A percentile compares a stretch with the other conserved stretches of the same genome.
These are phyloP conservation scores for Orchestia grillus DNA, from an alignment of 1,140 invertebrate species.

Conservation along the genomic window DNA sequence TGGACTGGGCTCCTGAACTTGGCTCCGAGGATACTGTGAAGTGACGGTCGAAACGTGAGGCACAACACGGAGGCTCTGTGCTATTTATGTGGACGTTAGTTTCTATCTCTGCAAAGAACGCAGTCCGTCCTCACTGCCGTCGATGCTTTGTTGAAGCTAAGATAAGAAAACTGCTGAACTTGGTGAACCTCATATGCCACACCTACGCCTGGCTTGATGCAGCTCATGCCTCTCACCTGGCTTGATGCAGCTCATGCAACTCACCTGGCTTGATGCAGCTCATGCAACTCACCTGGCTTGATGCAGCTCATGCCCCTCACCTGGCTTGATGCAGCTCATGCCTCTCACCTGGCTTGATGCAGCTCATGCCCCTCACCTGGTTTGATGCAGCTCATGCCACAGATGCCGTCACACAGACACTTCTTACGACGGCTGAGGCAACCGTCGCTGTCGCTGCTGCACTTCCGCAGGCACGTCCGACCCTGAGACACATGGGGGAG, in stretches of 20 bases:
- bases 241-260: background rate
- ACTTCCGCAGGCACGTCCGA: constrained; percentile 28
- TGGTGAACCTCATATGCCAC: constrained; percentile 2
- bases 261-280: constrained; percentile 52
- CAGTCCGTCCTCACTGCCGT: background rate
- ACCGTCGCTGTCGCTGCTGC: constrained; percentile 54
- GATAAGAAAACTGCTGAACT: background rate
- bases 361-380: constrained; percentile 32
- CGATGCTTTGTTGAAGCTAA: background rate
- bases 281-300: constrained; percentile 3
- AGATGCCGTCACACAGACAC: constrained; percentile 50
- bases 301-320: constrained; percentile 32
- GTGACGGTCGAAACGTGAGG: background rate
- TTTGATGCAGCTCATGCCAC: constrained; percentile 43
- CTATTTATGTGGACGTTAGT: background rate
- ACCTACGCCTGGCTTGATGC: constrained; percentile 19
- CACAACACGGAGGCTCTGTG: background rate
- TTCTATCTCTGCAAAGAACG: background rate
- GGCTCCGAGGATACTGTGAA: background rate
- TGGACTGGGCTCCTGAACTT: background rate
- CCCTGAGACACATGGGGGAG: constrained; percentile 24
- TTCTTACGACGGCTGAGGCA: constrained; percentile 52
- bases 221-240: constrained; percentile 7
- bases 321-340: constrained; percentile 21
- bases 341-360: constrained; percentile 29